Base-by-base conservation (phyloP, 2,888 invertebrate genomes). In the Chrysina gloriosa region DNA sequence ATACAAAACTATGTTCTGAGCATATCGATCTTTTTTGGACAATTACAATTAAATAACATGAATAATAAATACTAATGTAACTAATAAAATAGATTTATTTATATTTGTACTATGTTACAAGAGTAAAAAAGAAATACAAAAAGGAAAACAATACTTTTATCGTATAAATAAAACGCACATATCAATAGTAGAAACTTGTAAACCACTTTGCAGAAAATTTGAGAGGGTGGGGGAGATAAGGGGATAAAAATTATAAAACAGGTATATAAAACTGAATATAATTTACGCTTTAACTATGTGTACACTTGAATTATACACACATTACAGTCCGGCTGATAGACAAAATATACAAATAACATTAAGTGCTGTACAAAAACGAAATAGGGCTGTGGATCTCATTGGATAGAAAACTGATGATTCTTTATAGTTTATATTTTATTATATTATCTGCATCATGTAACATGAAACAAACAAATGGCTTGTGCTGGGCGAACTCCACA, bases 241-340 rank as follows among this genome's bases (percentile, higher is more conserved):
- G 69, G 63, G 56, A 52, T 56, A 39, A 69, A 69, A 65, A 66
- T 56, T 67, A 69, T 64, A 71, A 68, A 71, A 68, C 67, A 67
- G 25, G 65, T 70, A 50, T 69, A 76, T 72, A 81, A 81, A 81
- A 81, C 76, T 79, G 80, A 78, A 80, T 81, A 81, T 81, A 81
- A 81, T 81, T 82, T 78, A 80, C 78, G 80, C 71, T 74, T 75
- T 78, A 81, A 80, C 85, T 85, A 86, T 85, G 84, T 85, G 84
- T 85, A 86, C 85, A 85, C 84, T 70, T 73, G 70, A 78, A 79
- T 76, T 85, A 85, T 85, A 86, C 84, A 84, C 84, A 84, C 78
- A 79, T 80, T 81, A 82, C 81, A 82, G 77, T 78, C 77, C 77
- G 77, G 79, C 77, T 79, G 77, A 77, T 78, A 78, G 77, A 78